A percentile compares a stretch with the other conserved stretches of the same genome.
These are phyloP conservation scores for Pseudorasbora parva DNA, from an alignment of 2,113 vertebrate genomes.

Conservation along the genomic window DNA sequence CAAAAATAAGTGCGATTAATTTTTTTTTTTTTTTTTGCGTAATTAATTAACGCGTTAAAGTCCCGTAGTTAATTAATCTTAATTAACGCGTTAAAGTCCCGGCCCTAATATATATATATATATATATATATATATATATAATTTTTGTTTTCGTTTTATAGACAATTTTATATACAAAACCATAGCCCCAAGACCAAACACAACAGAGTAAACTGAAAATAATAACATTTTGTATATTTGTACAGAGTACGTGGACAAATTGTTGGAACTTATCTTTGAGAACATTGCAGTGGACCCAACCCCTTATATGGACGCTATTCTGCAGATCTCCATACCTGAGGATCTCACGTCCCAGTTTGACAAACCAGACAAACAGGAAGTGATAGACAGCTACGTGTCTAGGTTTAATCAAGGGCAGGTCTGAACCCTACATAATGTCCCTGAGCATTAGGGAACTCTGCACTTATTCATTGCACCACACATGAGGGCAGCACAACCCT, in stretches of 20 bases:
- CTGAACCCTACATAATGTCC: background rate
- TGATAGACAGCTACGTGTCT: background rate
- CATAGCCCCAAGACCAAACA: background rate
- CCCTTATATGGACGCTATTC: background rate
- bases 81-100: no score
- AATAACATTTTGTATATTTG: background rate
- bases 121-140: no score
- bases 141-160: no score
- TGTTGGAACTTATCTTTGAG: no score
- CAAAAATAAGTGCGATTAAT: no score
- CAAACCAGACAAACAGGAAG: constrained; percentile 12
- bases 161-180: no score
- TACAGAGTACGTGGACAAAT: background rate
- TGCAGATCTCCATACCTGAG: background rate
- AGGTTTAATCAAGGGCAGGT: background rate
- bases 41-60: no score
- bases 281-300: background rate
- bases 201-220: background rate
- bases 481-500: background rate
- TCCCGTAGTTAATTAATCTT: no score
- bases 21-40: no score
- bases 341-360: background rate
- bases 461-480: background rate
- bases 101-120: no score
- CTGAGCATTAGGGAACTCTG: no score